Evolutionary conservation across 2,888 invertebrate species (phyloP), one percentile per base, ranked within the genome.

Genomic region (Mimumesa dahlbomi): DNA sequence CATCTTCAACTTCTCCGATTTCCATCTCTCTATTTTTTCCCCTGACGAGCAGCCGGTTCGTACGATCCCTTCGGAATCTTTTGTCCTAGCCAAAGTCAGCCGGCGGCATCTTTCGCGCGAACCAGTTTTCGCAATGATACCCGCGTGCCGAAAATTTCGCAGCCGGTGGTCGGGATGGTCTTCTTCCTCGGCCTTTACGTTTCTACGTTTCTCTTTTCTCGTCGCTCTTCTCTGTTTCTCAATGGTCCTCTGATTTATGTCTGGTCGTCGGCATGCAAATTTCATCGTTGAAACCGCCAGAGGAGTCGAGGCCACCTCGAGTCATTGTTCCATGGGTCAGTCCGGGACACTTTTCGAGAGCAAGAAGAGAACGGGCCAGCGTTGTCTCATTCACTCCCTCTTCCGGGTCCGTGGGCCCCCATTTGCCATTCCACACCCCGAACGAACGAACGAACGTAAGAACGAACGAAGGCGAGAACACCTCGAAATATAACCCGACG

Each of bases 211-310:
- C 19, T 48, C 40, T 40, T 25, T 21, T 16, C 13, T 25, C 13
- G 29, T 45, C 25, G n/a, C 29, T 38, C 48, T 2, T 9, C 11
- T 1, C 19, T 13, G 4, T 18, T 16, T 49, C 64, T 78, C 75
- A 79, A 79, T 75, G 67, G 72, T 48, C 16, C 54, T 45, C 77
- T 85, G 86, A 86, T 86, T 86, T 84, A 85, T 83, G 81, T 75
- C 74, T 54, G 67, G 40, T 50, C 72, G 66, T 57, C 19, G 76
- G 53, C 78, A 85, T 84, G 83, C 82, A 85, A 82, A 85, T 85
- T 80, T 72, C 50, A 52, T 66, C 57, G 66, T 62, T n/a, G 34
- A 38, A 21, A 16, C 61, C 49, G 56, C 21, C 66, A n/a, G n/a
- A n/a, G n/a, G 64, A 75, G 63, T 73, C 75, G 74, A 80, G 83